A percentile compares a stretch with the other conserved stretches of the same genome.
These are phyloP conservation scores for Drosophila rellima DNA, from an alignment of 2,888 invertebrate genomes.

Conservation along the genomic window DNA sequence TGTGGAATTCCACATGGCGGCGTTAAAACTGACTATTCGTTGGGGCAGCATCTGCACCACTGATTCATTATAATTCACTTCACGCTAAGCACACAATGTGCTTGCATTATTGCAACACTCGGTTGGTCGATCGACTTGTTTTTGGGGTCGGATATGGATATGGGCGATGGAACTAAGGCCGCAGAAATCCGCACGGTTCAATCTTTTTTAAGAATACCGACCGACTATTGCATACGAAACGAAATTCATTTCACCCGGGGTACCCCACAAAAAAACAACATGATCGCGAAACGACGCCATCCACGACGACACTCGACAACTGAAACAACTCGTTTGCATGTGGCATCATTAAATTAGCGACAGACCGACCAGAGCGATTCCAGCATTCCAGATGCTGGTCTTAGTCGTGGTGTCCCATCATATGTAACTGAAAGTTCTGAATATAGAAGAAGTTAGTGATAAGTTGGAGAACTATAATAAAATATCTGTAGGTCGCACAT, in stretches of 20 bases:
- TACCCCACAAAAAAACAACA: constrained; percentile 23
- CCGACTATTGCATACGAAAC: constrained; percentile 46
- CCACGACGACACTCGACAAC: constrained; percentile 41
- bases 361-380: constrained; percentile 32
- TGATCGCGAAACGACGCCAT: constrained; percentile 28
- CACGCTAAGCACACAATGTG: constrained; percentile 66
- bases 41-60: constrained; percentile 33
- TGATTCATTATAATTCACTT: constrained; percentile 66
- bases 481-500: too few relatives aligned
- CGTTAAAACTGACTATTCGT: constrained; percentile 52
- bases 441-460: constrained; percentile 22
- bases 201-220: constrained; percentile 63
- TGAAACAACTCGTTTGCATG: constrained; percentile 60
- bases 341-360: constrained; percentile 49
- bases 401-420: too few relatives aligned
- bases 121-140: constrained; percentile 34
- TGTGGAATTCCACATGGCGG: constrained; percentile 66
- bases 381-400: constrained; percentile 23
- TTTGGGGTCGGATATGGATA: constrained; percentile 22
- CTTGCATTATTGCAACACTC: constrained; percentile 58
- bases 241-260: constrained; percentile 49
- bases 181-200: constrained; percentile 55
- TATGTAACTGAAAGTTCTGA: constrained; percentile 40
- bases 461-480: too few relatives aligned
- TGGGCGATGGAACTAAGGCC: constrained; percentile 29